Evolutionary conservation across 2,888 invertebrate genomes (phyloP).

Genomic region (Phortica magna): DNA sequence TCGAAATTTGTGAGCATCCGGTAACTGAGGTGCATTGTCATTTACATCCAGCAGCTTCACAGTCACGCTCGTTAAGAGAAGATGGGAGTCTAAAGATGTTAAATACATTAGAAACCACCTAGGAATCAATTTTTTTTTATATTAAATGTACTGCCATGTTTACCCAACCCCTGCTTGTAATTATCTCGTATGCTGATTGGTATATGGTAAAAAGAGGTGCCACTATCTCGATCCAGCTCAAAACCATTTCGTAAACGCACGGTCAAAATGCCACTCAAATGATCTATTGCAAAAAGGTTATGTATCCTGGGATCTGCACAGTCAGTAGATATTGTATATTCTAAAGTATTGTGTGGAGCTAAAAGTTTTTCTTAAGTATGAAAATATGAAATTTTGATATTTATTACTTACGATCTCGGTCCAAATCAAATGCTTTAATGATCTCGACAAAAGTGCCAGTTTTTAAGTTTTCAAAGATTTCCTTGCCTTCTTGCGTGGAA

Average conservation of each 20-base stretch:
- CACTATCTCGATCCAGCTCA: conserved; percentile 80
- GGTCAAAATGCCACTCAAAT: conserved; percentile 78
- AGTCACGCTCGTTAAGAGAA: conserved; percentile 72
- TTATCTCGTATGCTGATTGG: conserved; percentile 80
- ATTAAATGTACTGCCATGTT: conserved; percentile 48
- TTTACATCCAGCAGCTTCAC: conserved; percentile 81
- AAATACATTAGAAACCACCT: too few relatives aligned
- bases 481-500: conserved; percentile 72
- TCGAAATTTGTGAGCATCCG: conserved; percentile 58
- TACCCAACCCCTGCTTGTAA: conserved; percentile 52
- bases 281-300: conserved; percentile 80
- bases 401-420: conserved; percentile 80
- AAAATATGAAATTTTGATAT: not conserved
- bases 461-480: conserved; percentile 80
- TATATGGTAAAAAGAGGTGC: conserved; percentile 78
- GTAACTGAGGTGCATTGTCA: conserved; percentile 81
- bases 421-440: conserved; percentile 79
- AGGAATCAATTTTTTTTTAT: not conserved
- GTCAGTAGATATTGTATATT: conserved; percentile 79
- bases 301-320: conserved; percentile 78
- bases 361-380: conserved; percentile 36
- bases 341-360: conserved; percentile 80
- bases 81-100: conserved; percentile 55
- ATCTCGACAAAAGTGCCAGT: conserved; percentile 67
- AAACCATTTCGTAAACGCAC: conserved; percentile 79